phyloP scores from a whole-genome alignment of 2,888 invertebrate genomes.

The Miltochrista miniata region DNA sequence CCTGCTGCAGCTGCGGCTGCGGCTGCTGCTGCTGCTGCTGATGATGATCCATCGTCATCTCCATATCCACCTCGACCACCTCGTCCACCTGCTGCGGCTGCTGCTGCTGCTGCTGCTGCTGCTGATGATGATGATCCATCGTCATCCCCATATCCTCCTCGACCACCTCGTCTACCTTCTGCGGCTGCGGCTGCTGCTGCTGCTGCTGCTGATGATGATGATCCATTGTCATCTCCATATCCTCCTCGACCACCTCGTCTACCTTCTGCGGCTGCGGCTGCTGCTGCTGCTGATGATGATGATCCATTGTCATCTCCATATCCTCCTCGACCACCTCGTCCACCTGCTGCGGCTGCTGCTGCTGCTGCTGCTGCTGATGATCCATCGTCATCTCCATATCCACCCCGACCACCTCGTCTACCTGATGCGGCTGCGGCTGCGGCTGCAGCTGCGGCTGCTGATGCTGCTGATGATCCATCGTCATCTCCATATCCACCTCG shows the following conservation, averaged over 20 bases:
- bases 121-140: no score
- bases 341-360: neutral
- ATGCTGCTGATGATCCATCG: neutral
- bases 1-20: conserved; percentile 6
- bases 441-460: neutral
- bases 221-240: neutral
- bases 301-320: no score
- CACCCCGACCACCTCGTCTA: neutral
- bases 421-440: no score
- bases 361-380: conserved; percentile 1
- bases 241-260: neutral
- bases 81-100: neutral
- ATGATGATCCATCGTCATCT: neutral
- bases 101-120: conserved; percentile 9
- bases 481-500: neutral
- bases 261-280: no score
- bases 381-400: neutral
- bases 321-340: neutral
- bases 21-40: conserved; percentile 5
- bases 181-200: neutral
- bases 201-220: neutral
- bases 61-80: neutral
- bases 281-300: neutral
- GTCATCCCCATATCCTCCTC: neutral
- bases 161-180: neutral